Evolutionary conservation across 2,797 vertebrate genomes (phyloP).

Genomic region (Fringilla coelebs): DNA sequence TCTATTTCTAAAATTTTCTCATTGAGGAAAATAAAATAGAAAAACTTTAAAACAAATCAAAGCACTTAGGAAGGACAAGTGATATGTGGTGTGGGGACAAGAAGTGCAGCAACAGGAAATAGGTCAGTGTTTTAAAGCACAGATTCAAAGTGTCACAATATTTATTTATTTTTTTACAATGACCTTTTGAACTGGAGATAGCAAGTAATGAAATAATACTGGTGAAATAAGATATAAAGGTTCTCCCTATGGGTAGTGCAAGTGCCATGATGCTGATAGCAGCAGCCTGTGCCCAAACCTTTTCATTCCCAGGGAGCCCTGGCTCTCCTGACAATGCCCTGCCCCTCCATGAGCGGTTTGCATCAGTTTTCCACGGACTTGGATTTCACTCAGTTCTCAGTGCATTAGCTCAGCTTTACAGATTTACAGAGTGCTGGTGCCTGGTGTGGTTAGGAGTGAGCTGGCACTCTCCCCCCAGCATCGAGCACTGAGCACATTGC

Average conservation of each 20-base stretch:
- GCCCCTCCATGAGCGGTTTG: neutral
- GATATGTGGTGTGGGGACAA: neutral
- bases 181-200: neutral
- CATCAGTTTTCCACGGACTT: rapidly evolving
- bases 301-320: neutral
- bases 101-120: neutral
- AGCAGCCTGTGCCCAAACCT: neutral
- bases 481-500: neutral
- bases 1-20: neutral
- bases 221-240: neutral
- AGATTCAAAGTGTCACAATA: neutral
- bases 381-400: neutral
- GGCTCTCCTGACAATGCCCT: rapidly evolving
- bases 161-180: neutral
- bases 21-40: neutral
- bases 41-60: neutral
- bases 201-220: neutral
- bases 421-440: neutral
- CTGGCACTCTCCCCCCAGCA: neutral
- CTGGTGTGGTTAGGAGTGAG: neutral
- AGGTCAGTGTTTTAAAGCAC: neutral
- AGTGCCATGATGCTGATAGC: neutral
- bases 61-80: neutral
- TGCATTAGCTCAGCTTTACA: neutral
- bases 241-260: neutral